A percentile compares a stretch with the other conserved stretches of the same genome.
phyloP scores from a whole-genome alignment of 2,797 vertebrate genomes.

The Ataeniobius toweri region DNA sequence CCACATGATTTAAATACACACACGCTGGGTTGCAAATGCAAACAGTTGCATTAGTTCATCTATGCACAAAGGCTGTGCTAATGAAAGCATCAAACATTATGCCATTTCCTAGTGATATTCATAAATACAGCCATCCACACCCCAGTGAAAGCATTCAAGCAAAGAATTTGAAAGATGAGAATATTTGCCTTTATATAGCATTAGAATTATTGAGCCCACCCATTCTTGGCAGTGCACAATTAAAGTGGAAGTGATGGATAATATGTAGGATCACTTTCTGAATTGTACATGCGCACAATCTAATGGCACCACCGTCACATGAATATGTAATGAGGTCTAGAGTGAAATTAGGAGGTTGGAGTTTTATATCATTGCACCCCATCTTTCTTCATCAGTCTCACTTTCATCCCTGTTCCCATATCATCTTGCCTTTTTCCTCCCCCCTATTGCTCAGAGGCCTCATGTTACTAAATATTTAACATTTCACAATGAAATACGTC shows the following conservation, averaged over 20 bases:
- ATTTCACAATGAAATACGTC: conserved; percentile 44
- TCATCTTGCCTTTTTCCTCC: conserved; percentile 23
- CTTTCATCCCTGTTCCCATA: conserved; percentile 36
- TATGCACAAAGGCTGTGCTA: conserved; percentile 24
- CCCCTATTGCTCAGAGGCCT: conserved; percentile 24
- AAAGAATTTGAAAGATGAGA: conserved; percentile 71
- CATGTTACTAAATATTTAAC: conserved; percentile 72
- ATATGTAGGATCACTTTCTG: conserved; percentile 52
- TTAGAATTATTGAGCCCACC: conserved; percentile 60
- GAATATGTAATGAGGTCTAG: conserved; percentile 66
- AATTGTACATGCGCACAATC: conserved; percentile 16
- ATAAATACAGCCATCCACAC: conserved; percentile 44
- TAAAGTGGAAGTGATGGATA: conserved; percentile 65
- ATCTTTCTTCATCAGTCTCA: conserved; percentile 53
- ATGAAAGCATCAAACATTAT: conserved; percentile 64
- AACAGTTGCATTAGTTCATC: conserved; percentile 6
- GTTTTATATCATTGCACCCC: conserved; percentile 45
- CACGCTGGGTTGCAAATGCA: not conserved
- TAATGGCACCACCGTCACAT: conserved; percentile 43
- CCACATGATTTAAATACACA: not conserved
- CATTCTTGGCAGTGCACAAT: conserved; percentile 54
- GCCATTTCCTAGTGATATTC: conserved; percentile 34
- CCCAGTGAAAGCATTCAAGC: conserved; percentile 46
- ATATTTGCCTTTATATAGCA: conserved; percentile 68
- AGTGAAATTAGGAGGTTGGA: conserved; percentile 58